Conservation (phyloP, 1,140 invertebrate genomes). For the Drosophila ercepeae region DNA sequence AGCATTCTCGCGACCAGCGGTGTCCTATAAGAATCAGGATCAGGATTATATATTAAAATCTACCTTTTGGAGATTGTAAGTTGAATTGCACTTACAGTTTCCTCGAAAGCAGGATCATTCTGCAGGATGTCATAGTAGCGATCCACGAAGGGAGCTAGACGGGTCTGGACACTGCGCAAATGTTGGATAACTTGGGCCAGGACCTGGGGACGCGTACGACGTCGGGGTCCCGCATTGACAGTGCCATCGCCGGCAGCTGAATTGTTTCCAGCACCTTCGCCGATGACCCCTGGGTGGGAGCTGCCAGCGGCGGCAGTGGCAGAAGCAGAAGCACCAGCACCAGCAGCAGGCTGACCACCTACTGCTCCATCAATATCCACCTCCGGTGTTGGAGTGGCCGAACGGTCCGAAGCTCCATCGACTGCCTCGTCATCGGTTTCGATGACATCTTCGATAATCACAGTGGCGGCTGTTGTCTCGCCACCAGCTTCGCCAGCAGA, state of each 20-base stretch:
- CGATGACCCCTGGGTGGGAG: background rate
- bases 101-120: conserved; percentile 86
- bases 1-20: conserved; percentile 84
- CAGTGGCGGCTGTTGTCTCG: conserved; percentile 59
- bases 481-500: conserved; percentile 40
- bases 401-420: conserved; percentile 38
- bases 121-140: conserved; percentile 86
- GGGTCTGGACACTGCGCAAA: conserved; percentile 86
- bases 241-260: conserved; percentile 13
- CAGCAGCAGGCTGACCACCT: conserved; percentile 15
- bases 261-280: background rate
- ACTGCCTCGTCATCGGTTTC: conserved; percentile 62
- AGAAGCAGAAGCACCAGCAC: conserved; percentile 1
- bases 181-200: conserved; percentile 87
- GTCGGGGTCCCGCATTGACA: conserved; percentile 31
- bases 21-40: conserved; percentile 73
- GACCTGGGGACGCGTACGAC: conserved; percentile 85
- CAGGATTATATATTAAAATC: too few relatives aligned
- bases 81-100: conserved; percentile 85
- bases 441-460: conserved; percentile 71
- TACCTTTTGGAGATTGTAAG: too few relatives aligned
- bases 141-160: conserved; percentile 87
- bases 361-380: conserved; percentile 25
- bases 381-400: conserved; percentile 32
- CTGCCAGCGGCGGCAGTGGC: background rate